Conservation (phyloP, 2,888 invertebrate genomes). For the Argyresthia albistria region DNA sequence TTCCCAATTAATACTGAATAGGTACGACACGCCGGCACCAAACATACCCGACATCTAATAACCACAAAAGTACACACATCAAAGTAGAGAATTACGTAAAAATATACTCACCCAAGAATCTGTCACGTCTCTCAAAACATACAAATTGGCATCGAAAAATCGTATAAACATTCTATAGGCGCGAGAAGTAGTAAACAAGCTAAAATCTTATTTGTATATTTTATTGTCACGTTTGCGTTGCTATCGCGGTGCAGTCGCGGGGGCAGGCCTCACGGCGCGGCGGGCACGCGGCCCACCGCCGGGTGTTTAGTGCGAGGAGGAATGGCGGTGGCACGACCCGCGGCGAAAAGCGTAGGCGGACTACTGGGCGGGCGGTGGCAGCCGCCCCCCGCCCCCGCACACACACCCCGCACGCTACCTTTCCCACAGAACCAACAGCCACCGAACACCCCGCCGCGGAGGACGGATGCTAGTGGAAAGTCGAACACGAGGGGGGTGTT, state of each 20-base stretch:
- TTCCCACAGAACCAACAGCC: not conserved
- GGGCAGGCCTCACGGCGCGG: conserved; percentile 34
- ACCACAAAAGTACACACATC: no score
- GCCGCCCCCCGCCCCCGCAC: conserved; percentile 19
- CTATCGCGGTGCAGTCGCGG: not conserved
- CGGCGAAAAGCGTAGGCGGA: conserved; percentile 56
- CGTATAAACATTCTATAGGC: no score
- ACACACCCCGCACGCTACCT: conserved; percentile 6
- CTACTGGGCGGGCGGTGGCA: conserved; percentile 32
- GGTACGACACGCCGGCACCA: no score
- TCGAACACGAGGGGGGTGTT: no score
- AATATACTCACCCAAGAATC: not conserved
- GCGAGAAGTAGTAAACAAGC: no score
- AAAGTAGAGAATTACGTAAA: not conserved
- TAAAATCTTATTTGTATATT: no score
- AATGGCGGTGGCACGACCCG: conserved; percentile 43
- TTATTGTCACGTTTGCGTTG: not conserved
- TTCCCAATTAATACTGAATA: no score
- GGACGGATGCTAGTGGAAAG: conserved; percentile 1
- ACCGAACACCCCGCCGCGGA: not conserved
- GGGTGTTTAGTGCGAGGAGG: conserved; percentile 9
- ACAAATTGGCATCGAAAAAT: not conserved
- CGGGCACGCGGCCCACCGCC: conserved; percentile 59
- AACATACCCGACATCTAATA: no score
- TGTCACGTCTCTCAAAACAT: not conserved